Conservation (phyloP, 2,888 invertebrate species). For the Lamproptera curius region DNA sequence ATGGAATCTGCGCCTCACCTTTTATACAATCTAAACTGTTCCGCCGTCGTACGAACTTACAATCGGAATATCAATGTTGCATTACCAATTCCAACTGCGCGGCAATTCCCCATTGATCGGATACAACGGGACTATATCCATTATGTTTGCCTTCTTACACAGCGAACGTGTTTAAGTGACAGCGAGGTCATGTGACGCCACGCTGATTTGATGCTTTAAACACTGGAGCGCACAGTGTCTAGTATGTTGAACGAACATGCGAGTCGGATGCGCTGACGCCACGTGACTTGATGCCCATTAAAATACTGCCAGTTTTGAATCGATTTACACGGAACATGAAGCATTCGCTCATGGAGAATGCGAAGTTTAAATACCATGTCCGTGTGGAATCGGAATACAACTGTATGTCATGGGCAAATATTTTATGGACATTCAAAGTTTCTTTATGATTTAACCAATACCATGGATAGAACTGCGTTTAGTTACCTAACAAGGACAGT, state of each 20-base stretch:
- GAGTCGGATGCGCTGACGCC: slow-evolving; percentile 23
- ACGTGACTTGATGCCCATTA: slow-evolving; percentile 24
- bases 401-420: too few species aligned
- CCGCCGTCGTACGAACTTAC: slow-evolving; percentile 25
- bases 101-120: slow-evolving; percentile 32
- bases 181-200: slow-evolving; percentile 2
- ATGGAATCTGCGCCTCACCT: slow-evolving; percentile 20
- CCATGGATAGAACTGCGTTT: too few species aligned
- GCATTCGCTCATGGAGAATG: too few species aligned
- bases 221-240: slow-evolving; percentile 21
- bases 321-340: too few species aligned
- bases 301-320: too few species aligned
- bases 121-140: slow-evolving; percentile 29
- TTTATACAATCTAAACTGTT: slow-evolving; percentile 24
- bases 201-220: slow-evolving; percentile 11
- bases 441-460: too few species aligned
- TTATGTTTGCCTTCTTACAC: slow-evolving; percentile 28
- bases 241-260: slow-evolving; percentile 11
- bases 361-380: too few species aligned
- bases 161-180: slow-evolving; percentile 12
- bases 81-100: slow-evolving; percentile 36
- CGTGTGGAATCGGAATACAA: too few species aligned
- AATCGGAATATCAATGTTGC: slow-evolving; percentile 32
- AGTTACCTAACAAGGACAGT: too few species aligned
- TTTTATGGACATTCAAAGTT: too few species aligned